phyloP scores from a whole-genome alignment of 2,797 vertebrate genomes.

The Meda fulgida region DNA sequence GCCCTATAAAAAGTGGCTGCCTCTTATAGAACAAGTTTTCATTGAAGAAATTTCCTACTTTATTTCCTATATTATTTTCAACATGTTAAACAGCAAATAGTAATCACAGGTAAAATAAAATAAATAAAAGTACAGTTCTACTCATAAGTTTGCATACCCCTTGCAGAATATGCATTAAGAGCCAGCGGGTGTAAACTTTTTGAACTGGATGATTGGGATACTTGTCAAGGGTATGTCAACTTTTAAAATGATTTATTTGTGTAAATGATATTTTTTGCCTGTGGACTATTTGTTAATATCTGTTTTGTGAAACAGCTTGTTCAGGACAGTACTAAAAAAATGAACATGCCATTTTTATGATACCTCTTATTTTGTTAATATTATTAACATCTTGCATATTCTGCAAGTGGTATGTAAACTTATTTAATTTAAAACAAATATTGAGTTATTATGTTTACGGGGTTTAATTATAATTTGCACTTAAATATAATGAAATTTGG shows the following conservation, averaged over 20 bases:
- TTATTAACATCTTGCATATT: not conserved
- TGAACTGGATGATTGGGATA: not conserved
- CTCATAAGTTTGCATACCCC: too few relatives aligned
- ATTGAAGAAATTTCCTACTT: not conserved
- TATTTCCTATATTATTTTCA: not conserved
- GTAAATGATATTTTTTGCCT: too few relatives aligned
- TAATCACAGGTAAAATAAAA: not conserved
- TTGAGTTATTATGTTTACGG: not conserved
- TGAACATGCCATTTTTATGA: not conserved
- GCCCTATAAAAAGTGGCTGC: not conserved
- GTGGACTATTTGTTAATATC: not conserved
- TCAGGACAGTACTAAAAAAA: not conserved
- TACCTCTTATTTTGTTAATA: not conserved
- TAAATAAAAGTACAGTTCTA: not conserved
- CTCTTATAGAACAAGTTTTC: not conserved
- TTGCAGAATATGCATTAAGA: not conserved
- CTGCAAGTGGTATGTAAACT: not conserved
- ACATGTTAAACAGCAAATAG: not conserved
- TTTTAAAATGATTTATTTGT: not conserved
- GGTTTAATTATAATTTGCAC: not conserved
- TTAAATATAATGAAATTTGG: not conserved
- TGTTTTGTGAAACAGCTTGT: not conserved
- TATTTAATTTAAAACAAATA: not conserved
- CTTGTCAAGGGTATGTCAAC: not conserved
- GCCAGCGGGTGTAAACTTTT: not conserved